Evolutionary conservation across 2,113 vertebrate genomes (phyloP).

Genomic region (Burhinus oedicnemus): DNA sequence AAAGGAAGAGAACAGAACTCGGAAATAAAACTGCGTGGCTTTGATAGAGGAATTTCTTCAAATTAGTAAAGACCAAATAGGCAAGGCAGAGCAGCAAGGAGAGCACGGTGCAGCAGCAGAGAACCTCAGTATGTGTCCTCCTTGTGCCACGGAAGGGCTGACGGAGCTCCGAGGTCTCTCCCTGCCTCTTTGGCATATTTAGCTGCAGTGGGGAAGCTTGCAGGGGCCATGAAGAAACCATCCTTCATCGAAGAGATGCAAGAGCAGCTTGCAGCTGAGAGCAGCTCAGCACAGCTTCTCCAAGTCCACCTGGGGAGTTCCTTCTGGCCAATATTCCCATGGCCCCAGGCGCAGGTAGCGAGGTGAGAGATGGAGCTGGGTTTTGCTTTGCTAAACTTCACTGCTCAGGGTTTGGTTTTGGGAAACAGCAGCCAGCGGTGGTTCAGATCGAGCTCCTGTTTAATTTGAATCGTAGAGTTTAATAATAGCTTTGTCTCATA

Average conservation of each 20-base stretch:
- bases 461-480: neutral
- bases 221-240: neutral
- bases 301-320: too few species aligned
- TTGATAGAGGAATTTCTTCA: neutral
- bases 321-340: neutral
- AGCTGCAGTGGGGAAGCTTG: neutral
- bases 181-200: neutral
- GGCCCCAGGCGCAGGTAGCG: fast-evolving
- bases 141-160: neutral
- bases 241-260: neutral
- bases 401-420: neutral
- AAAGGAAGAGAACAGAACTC: neutral
- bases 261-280: neutral
- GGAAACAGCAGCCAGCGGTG: neutral
- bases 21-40: neutral
- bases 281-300: neutral
- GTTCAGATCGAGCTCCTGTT: neutral
- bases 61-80: neutral
- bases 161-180: neutral
- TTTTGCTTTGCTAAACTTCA: neutral
- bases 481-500: neutral
- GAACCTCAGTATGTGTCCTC: neutral
- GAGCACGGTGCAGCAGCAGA: neutral
- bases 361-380: neutral
- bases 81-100: neutral